phyloP scores from a whole-genome alignment of 2,888 invertebrate species.

The Autographa gamma region DNA sequence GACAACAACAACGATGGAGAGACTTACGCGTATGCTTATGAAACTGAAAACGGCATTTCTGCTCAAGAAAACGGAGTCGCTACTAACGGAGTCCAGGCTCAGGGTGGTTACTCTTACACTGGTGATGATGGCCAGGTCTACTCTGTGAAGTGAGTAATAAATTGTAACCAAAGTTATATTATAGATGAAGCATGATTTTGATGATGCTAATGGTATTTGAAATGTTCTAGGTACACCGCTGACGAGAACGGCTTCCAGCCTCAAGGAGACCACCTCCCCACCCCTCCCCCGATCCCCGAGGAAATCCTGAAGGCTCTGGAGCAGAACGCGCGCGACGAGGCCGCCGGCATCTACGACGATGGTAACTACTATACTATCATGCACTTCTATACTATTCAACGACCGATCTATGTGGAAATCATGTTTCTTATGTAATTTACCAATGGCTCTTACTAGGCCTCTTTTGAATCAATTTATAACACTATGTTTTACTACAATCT shows the following conservation, averaged over 20 bases:
- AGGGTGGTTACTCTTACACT: constrained; percentile 83
- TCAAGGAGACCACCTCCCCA: constrained; percentile 82
- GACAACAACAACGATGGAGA: constrained; percentile 80
- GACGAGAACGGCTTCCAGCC: constrained; percentile 84
- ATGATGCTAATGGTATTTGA: too few relatives aligned
- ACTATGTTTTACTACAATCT: too few relatives aligned
- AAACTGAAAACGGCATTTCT: constrained; percentile 82
- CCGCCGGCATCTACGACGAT: constrained; percentile 83
- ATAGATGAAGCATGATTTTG: too few relatives aligned
- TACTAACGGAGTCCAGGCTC: constrained; percentile 81
- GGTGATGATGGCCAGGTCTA: constrained; percentile 84
- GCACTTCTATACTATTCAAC: too few relatives aligned
- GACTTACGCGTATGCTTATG: constrained; percentile 78
- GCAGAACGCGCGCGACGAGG: constrained; percentile 83
- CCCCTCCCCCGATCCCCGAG: constrained; percentile 81
- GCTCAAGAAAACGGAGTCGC: constrained; percentile 83
- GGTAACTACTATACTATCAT: too few relatives aligned
- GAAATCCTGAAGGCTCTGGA: constrained; percentile 81
- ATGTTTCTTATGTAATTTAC: too few relatives aligned
- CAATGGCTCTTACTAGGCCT: too few relatives aligned
- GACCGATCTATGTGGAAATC: too few relatives aligned
- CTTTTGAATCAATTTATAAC: too few relatives aligned
- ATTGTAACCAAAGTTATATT: too few relatives aligned
- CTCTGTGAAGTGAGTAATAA: constrained; percentile 82
- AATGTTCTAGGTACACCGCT: constrained; percentile 79